Evolutionary conservation across 2,888 invertebrate genomes (phyloP).

Genomic region (Orthonychiurus folsomi): DNA sequence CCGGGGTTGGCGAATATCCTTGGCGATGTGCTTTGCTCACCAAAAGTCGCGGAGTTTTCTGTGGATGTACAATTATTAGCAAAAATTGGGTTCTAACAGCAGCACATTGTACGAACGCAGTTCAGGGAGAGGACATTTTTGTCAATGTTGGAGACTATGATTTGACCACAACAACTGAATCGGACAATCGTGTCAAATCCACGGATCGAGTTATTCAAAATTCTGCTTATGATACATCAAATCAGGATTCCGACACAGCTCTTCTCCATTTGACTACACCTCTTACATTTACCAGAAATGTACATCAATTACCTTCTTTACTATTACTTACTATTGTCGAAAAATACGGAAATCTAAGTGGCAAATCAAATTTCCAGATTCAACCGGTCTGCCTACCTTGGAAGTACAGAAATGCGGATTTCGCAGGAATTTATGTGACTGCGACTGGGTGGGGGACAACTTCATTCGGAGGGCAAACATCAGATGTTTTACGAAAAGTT

Average conservation of each 20-base stretch:
- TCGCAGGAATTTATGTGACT: conserved; percentile 22
- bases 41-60: conserved; percentile 11
- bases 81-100: conserved; percentile 27
- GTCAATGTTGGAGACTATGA: conserved; percentile 29
- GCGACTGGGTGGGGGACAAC: conserved; percentile 30
- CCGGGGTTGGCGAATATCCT: conserved; percentile 23
- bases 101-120: conserved; percentile 28
- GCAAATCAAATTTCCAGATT: conserved; percentile 13
- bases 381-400: conserved; percentile 32
- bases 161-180: conserved; percentile 18
- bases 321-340: background rate
- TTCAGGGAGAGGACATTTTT: conserved; percentile 12
- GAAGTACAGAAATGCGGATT: conserved; percentile 20
- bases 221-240: conserved; percentile 24
- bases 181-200: conserved; percentile 19
- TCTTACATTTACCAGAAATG: conserved; percentile 28
- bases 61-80: conserved; percentile 20
- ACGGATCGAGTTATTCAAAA: conserved; percentile 25
- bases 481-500: background rate
- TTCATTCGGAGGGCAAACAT: background rate
- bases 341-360: too few relatives aligned
- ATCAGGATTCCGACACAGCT: conserved; percentile 44
- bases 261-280: conserved; percentile 42
- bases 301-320: too few relatives aligned
- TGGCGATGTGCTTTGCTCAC: conserved; percentile 22